Conservation (phyloP, 2,797 vertebrate genomes). For the Periophthalmus magnuspinnatus region DNA sequence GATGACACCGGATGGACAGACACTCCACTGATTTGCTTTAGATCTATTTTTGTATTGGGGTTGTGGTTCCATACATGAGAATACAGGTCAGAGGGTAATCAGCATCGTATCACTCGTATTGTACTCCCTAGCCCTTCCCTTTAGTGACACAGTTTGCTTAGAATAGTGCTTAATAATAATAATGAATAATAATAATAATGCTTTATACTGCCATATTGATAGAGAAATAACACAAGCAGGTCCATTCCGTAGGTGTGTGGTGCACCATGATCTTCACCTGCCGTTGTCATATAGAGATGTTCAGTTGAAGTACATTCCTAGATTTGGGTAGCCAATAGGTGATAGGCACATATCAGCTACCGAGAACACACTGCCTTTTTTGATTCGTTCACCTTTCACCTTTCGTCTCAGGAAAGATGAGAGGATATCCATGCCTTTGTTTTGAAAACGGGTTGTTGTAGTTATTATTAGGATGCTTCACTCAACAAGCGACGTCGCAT, state of each 20-base stretch:
- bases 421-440: slow-evolving; percentile 76
- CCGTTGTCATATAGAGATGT: slow-evolving; percentile 67
- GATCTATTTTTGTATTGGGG: slow-evolving; percentile 80
- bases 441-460: slow-evolving; percentile 66
- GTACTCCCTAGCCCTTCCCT: slow-evolving; percentile 65
- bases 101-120: slow-evolving; percentile 59
- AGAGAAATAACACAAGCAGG: slow-evolving; percentile 77
- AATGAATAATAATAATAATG: slow-evolving; percentile 49
- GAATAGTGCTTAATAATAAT: slow-evolving; percentile 75
- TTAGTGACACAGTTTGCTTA: slow-evolving; percentile 76
- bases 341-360: slow-evolving; percentile 67
- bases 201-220: slow-evolving; percentile 79
- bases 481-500: slow-evolving; percentile 39
- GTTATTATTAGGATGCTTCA: slow-evolving; percentile 42
- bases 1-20: slow-evolving; percentile 67
- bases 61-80: slow-evolving; percentile 71
- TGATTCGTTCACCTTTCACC: slow-evolving; percentile 63
- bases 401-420: slow-evolving; percentile 77
- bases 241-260: slow-evolving; percentile 73
- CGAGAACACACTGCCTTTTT: slow-evolving; percentile 76
- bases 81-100: slow-evolving; percentile 59
- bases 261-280: slow-evolving; percentile 74
- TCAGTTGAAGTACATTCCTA: slow-evolving; percentile 77
- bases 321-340: slow-evolving; percentile 67
- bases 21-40: slow-evolving; percentile 76